Evolutionary conservation across 1,140 invertebrate species (phyloP).

Genomic region (Eulimnadia texana): DNA sequence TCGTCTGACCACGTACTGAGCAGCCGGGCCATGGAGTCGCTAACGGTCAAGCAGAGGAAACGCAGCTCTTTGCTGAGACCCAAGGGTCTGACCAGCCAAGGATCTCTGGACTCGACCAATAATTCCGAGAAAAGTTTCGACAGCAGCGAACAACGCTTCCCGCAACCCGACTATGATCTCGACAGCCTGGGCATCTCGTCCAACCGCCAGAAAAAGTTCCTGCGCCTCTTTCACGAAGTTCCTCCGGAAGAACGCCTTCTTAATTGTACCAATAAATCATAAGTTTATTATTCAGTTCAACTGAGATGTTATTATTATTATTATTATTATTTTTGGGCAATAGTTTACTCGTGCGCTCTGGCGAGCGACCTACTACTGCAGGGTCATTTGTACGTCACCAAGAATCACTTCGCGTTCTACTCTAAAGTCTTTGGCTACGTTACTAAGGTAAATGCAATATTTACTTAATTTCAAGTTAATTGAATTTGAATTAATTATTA

Average conservation of each 20-base stretch:
- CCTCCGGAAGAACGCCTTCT: slow-evolving; percentile 57
- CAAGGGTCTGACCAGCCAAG: not conserved
- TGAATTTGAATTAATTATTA: slow-evolving; percentile 1
- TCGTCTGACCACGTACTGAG: too few relatives aligned
- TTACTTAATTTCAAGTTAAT: not conserved
- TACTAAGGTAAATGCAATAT: slow-evolving; percentile 52
- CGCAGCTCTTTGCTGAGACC: not conserved
- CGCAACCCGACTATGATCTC: slow-evolving; percentile 26
- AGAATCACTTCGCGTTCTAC: slow-evolving; percentile 88
- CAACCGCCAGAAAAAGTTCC: slow-evolving; percentile 55
- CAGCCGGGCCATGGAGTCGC: not conserved
- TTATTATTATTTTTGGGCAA: slow-evolving; percentile 26
- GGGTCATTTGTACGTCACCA: slow-evolving; percentile 80
- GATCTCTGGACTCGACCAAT: not conserved
- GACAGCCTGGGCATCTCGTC: slow-evolving; percentile 26
- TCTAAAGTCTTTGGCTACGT: slow-evolving; percentile 88
- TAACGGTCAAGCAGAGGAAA: not conserved
- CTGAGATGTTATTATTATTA: slow-evolving; percentile 1
- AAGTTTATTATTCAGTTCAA: not conserved
- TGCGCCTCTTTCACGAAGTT: slow-evolving; percentile 54
- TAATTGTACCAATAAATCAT: slow-evolving; percentile 44
- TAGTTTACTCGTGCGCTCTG: slow-evolving; percentile 82
- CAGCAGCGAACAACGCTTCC: not conserved
- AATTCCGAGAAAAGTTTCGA: not conserved
- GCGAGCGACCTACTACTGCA: slow-evolving; percentile 82